A percentile compares a stretch with the other conserved stretches of the same genome.
Evolutionary conservation across 2,888 invertebrate genomes (phyloP).

Genomic region (Myopa tessellatipennis): DNA sequence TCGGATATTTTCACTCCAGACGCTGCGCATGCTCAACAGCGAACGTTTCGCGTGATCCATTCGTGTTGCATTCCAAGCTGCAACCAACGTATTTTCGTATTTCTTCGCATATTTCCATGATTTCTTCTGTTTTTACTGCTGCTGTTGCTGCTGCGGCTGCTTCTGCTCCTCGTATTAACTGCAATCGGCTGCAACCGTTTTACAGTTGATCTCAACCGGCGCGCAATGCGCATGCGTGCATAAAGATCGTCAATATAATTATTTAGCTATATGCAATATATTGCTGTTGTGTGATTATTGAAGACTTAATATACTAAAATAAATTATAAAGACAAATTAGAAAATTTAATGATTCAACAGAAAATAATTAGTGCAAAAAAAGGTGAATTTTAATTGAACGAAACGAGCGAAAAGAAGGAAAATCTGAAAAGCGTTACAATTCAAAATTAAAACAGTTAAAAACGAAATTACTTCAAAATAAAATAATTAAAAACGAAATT

Average conservation of each 20-base stretch:
- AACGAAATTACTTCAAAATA: constrained; percentile 16
- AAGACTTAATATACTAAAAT: not conserved
- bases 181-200: not conserved
- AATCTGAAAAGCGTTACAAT: not conserved
- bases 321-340: not conserved
- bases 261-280: not conserved
- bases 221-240: constrained; percentile 18
- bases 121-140: not conserved
- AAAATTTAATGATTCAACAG: not conserved
- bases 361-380: constrained; percentile 6
- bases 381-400: not conserved
- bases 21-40: not conserved
- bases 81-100: not conserved
- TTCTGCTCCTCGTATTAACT: not conserved
- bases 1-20: not conserved
- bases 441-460: not conserved
- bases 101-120: not conserved
- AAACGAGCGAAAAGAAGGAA: not conserved
- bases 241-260: not conserved
- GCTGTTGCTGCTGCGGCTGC: not conserved
- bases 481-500: constrained; percentile 8
- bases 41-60: not conserved
- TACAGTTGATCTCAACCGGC: constrained; percentile 5
- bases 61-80: constrained; percentile 14
- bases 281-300: constrained; percentile 1